These are phyloP conservation scores for Myrmecophaga tridactyla DNA, from an alignment of 2,113 vertebrate genomes.

Conservation along the genomic window DNA sequence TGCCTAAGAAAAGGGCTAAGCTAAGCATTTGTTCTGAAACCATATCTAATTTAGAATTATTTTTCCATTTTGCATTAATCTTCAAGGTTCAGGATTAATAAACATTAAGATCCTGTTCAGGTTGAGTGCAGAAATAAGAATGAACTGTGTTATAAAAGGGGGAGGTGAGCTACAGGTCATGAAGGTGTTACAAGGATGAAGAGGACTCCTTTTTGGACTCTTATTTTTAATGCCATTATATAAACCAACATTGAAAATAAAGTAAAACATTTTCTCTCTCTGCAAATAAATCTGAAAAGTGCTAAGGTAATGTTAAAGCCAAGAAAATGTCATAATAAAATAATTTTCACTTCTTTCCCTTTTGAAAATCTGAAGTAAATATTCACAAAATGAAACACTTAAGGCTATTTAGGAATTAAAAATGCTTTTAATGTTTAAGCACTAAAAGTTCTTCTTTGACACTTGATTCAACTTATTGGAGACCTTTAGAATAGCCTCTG, in stretches of 20 bases:
- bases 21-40: background rate
- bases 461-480: too few species aligned
- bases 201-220: background rate
- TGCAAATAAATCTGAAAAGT: background rate
- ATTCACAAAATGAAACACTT: conserved; percentile 2
- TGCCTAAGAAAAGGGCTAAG: background rate
- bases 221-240: background rate
- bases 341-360: background rate
- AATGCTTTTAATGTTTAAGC: background rate
- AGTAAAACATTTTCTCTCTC: background rate
- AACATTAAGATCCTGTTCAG: background rate
- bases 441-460: background rate
- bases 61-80: background rate
- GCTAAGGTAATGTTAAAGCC: background rate
- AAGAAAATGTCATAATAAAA: background rate
- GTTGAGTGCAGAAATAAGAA: background rate
- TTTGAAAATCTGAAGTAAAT: background rate
- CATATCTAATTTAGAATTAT: background rate
- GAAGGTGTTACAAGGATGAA: background rate
- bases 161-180: background rate
- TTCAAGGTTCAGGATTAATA: background rate
- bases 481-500: too few species aligned
- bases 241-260: background rate
- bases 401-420: background rate
- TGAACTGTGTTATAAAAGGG: background rate